phyloP scores from a whole-genome alignment of 2,888 invertebrate genomes.

The Drosophila histrio region DNA sequence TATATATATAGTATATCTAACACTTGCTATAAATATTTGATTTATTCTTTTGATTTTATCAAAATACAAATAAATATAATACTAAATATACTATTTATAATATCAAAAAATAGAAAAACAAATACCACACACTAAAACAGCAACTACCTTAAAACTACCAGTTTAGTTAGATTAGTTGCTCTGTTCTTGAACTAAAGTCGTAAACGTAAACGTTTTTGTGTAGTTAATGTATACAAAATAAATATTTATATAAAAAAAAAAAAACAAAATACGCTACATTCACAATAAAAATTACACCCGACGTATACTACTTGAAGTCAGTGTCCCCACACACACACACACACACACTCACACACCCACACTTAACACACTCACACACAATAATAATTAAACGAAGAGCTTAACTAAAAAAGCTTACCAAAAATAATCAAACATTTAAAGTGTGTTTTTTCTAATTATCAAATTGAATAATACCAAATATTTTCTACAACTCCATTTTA shows the following conservation, averaged over 20 bases:
- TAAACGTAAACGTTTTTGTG: constrained; percentile 54
- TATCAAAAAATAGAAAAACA: constrained; percentile 13
- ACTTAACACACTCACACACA: neutral
- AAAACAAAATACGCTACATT: constrained; percentile 7
- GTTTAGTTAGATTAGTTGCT: constrained; percentile 59
- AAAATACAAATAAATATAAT: constrained; percentile 2
- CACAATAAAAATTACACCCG: neutral
- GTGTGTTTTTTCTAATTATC: constrained; percentile 16
- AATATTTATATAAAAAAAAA: constrained; percentile 20
- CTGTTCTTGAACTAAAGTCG: constrained; percentile 55
- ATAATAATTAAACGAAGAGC: constrained; percentile 22
- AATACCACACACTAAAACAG: constrained; percentile 36
- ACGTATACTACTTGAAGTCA: constrained; percentile 22
- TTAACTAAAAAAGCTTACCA: constrained; percentile 21
- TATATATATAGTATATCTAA: constrained; percentile 25
- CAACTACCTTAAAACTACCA: constrained; percentile 26
- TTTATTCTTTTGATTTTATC: constrained; percentile 42
- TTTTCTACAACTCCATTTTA: constrained; percentile 45
- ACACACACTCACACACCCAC: neutral
- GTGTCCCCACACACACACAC: constrained; percentile 9
- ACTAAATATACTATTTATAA: neutral
- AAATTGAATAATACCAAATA: constrained; percentile 44
- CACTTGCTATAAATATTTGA: constrained; percentile 24
- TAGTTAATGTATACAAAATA: constrained; percentile 43
- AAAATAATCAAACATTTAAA: constrained; percentile 6